Evolutionary conservation across 2,797 vertebrate genomes (phyloP).

Genomic region (Monodelphis domestica): DNA sequence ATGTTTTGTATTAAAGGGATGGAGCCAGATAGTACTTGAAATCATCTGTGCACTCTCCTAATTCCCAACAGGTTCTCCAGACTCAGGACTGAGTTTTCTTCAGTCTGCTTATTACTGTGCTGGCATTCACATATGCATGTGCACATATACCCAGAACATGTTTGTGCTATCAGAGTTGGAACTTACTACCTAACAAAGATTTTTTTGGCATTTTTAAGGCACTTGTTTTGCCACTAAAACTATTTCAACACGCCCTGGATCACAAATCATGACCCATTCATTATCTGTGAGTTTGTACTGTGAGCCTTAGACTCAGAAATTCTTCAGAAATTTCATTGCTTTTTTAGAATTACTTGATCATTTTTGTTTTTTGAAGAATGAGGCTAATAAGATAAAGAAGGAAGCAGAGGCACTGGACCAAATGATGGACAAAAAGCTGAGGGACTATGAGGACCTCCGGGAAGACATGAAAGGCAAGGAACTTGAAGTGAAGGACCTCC

Average conservation of each 20-base stretch:
- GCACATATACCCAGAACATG: too few relatives aligned
- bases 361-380: slow-evolving; percentile 86
- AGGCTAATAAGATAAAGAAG: slow-evolving; percentile 95
- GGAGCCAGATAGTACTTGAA: background rate
- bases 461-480: slow-evolving; percentile 95
- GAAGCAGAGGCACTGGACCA: slow-evolving; percentile 93
- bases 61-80: background rate
- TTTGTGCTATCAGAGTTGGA: background rate
- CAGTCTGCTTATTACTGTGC: background rate
- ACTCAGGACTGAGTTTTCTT: background rate
- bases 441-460: slow-evolving; percentile 93
- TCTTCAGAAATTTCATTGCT: slow-evolving; percentile 23
- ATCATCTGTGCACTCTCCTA: background rate
- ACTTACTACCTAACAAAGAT: background rate
- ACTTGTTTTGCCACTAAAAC: background rate
- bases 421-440: slow-evolving; percentile 93
- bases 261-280: background rate
- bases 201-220: background rate
- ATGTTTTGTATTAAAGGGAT: background rate
- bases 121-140: background rate
- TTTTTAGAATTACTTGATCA: background rate
- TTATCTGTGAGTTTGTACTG: background rate
- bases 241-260: background rate
- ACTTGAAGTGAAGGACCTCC: slow-evolving; percentile 93
- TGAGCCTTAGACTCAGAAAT: background rate